Percentiles rank a stretch among this genome's conserved stretches.
phyloP scores from a whole-genome alignment of 2,113 vertebrate genomes.

The Galbula dea region DNA sequence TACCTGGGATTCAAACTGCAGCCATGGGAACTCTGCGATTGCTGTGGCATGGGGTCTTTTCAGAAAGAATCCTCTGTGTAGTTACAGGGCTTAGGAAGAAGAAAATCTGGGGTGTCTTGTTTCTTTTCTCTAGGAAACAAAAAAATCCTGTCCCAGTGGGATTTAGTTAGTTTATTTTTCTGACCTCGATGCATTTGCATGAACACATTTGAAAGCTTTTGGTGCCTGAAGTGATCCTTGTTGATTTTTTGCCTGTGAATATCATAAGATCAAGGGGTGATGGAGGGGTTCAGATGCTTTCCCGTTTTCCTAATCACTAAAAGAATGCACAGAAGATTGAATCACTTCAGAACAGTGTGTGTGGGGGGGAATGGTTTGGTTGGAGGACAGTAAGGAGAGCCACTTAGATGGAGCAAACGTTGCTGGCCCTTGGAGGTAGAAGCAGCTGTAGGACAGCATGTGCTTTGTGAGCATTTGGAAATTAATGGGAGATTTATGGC shows the following conservation, averaged over 20 bases:
- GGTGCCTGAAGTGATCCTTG: neutral
- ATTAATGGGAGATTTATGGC: slow-evolving; percentile 11
- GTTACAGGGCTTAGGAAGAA: slow-evolving; percentile 33
- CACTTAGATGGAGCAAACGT: neutral
- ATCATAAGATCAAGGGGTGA: neutral
- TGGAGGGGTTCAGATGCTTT: neutral
- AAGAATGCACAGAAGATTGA: neutral
- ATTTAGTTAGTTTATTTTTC: slow-evolving; percentile 47
- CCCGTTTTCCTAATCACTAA: neutral
- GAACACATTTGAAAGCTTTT: neutral
- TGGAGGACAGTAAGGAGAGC: neutral
- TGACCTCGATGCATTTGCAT: slow-evolving; percentile 28
- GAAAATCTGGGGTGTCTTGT: neutral
- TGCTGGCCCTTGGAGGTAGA: neutral
- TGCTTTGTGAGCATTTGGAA: slow-evolving; percentile 1
- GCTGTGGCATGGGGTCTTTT: neutral
- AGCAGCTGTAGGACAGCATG: neutral
- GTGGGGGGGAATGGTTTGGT: neutral
- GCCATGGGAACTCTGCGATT: neutral
- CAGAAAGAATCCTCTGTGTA: slow-evolving; percentile 18
- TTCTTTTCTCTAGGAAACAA: slow-evolving; percentile 21
- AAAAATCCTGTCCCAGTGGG: neutral
- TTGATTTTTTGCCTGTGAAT: neutral
- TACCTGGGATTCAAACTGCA: neutral
- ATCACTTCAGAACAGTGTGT: neutral